Base-by-base conservation (phyloP, 1,140 invertebrate genomes). In the Cydia pomonella region DNA sequence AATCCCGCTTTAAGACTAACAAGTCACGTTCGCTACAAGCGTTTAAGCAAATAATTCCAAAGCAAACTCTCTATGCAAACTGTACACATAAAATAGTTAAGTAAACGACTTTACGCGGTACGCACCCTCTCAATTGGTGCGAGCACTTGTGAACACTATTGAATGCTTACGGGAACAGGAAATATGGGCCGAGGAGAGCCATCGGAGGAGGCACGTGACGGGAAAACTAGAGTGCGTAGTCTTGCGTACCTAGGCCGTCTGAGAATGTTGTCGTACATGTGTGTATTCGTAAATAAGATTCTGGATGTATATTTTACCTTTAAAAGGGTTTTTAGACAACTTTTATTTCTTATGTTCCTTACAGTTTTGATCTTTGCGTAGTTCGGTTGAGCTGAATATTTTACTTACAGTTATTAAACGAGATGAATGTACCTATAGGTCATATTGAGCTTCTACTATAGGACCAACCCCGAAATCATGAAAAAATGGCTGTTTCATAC, bases 51-150 rank as follows among this genome's bases (percentile, higher is more conserved):
- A 69, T 41, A 69, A 18, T 41, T 38, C 29, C 64, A 5, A 16
- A 18, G 29, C 16, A 33, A 69, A 69, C 27, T 33, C 29, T 29
- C 29, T 66, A 41, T 69, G 27, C 64, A 69, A 69, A 69, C 64
- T 12, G 63, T 29, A 63, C 23, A 69, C 64, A 69, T 69, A 38
- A 69, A 69, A 69, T 69, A 13, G 64, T 69, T 69, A 69, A 69
- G 64, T 69, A 69, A 69, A 69, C 64, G 64, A 29, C 25, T 23
- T 29, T 38, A 33, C 16, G 64, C 63, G 25, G 25, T 66, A 69
- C 64, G 33, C 64, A 41, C 63, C 63, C 63, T 66, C 29, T 29
- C 63, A 66, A 66, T 69, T 69, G 33, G 13, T n/a, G 64, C 33
- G 63, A 66, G 7, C 63, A 33, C 63, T 69, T 69, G 29, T 33